These are phyloP conservation scores for Phymatocera aterrima DNA, from an alignment of 2,888 invertebrate genomes.

Conservation along the genomic window DNA sequence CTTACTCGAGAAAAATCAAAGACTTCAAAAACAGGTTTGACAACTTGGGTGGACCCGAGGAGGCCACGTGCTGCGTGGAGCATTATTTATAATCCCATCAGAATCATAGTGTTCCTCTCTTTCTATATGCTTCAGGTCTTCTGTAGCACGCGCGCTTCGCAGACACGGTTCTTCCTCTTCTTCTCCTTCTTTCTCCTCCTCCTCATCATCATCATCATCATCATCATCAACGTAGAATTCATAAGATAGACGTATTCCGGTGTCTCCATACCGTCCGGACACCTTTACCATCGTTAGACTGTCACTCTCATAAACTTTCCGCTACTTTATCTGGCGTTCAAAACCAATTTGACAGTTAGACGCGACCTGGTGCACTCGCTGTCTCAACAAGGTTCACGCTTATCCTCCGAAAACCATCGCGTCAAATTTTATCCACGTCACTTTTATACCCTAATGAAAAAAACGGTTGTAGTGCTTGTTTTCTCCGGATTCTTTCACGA, in stretches of 20 bases:
- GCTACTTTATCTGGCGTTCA: neutral
- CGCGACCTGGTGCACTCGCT: constrained; percentile 20
- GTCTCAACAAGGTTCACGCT: constrained; percentile 15
- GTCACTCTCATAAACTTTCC: neutral
- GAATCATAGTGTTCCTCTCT: constrained; percentile 48
- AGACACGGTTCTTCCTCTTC: constrained; percentile 16
- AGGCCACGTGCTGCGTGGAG: constrained; percentile 71
- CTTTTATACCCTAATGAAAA: neutral
- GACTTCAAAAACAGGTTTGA: constrained; percentile 71
- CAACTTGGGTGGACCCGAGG: constrained; percentile 68
- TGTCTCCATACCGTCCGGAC: neutral
- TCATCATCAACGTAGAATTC: constrained; percentile 49
- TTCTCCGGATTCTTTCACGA: no score
- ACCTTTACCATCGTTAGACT: constrained; percentile 17
- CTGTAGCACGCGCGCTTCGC: neutral
- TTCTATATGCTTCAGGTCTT: constrained; percentile 6
- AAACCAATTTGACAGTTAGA: constrained; percentile 33
- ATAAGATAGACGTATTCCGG: constrained; percentile 31
- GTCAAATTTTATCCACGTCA: neutral
- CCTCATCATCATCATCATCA: constrained; percentile 47
- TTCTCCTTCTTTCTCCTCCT: neutral
- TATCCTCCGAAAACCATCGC: neutral
- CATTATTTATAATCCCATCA: constrained; percentile 74
- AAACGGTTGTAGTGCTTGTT: no score
- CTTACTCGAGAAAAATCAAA: constrained; percentile 55